Conservation (phyloP, 2,113 vertebrate species). For the Acinonyx jubatus region DNA sequence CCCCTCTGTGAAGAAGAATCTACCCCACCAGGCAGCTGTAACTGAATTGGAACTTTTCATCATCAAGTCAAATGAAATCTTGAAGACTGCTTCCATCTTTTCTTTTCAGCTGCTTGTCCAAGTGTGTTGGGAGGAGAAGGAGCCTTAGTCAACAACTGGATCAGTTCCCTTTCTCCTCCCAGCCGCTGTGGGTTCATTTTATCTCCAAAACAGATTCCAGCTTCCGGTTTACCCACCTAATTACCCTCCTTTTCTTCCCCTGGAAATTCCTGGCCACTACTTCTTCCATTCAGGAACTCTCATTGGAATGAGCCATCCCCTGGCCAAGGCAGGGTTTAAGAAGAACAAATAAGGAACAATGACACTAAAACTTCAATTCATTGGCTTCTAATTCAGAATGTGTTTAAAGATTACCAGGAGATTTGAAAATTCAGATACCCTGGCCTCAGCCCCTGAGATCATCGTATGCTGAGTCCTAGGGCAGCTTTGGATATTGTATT, state of each 20-base stretch:
- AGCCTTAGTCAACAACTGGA: conserved; percentile 13
- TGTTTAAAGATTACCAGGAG: background rate
- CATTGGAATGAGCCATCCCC: background rate
- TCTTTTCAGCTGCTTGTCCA: background rate
- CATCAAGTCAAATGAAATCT: background rate
- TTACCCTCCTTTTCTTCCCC: conserved; percentile 37
- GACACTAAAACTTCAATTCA: background rate
- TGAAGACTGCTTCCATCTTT: background rate
- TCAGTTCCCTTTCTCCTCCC: conserved; percentile 37
- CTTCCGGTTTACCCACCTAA: conserved; percentile 64
- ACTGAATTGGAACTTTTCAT: background rate
- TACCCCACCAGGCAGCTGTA: background rate
- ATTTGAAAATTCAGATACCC: background rate
- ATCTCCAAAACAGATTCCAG: conserved; percentile 45
- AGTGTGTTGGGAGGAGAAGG: background rate
- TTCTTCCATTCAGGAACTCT: conserved; percentile 44
- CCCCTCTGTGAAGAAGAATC: background rate
- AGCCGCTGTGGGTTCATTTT: conserved; percentile 45
- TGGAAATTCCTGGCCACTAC: conserved; percentile 36
- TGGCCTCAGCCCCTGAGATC: rapidly evolving
- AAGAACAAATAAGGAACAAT: background rate
- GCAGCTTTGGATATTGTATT: background rate
- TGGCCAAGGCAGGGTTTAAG: background rate
- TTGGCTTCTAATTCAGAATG: background rate
- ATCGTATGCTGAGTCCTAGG: background rate